Conservation (phyloP, 2,888 invertebrate species). For the Clusia tigrina region DNA sequence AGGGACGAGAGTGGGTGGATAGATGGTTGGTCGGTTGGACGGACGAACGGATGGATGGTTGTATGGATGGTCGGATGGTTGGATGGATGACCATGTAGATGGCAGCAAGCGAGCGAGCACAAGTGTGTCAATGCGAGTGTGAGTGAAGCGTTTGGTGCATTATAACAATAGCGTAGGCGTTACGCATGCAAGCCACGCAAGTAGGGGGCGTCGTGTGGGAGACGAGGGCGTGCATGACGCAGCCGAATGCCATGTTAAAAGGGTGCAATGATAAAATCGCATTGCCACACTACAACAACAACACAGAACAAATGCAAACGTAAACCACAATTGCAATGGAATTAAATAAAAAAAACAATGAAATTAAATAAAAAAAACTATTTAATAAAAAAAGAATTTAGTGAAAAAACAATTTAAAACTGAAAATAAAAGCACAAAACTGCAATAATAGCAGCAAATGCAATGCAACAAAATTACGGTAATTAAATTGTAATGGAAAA, state of each 20-base stretch:
- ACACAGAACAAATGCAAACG: no score
- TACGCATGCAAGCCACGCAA: slow-evolving; percentile 21
- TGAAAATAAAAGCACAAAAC: neutral
- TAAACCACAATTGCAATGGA: neutral
- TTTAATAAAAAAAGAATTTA: no score
- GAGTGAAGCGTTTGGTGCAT: no score
- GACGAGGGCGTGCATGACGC: neutral
- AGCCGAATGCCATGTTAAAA: neutral
- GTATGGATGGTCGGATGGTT: no score
- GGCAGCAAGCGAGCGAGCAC: no score
- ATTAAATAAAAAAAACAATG: slow-evolving; percentile 1
- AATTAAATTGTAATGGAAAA: neutral
- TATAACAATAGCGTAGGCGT: slow-evolving; percentile 8
- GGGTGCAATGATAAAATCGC: slow-evolving; percentile 4
- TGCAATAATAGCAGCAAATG: slow-evolving; percentile 2
- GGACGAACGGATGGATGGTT: no score
- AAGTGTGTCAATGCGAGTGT: no score
- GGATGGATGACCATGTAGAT: no score
- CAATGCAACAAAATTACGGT: slow-evolving; percentile 8
- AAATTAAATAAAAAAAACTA: neutral
- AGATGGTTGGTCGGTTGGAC: no score
- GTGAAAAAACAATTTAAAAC: no score
- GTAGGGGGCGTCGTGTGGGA: slow-evolving; percentile 4
- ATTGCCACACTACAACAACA: no score
- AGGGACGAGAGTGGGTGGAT: no score